A percentile compares a stretch with the other conserved stretches of the same genome.
These are phyloP conservation scores for Hypomecis punctinalis DNA, from an alignment of 2,888 invertebrate species.

Conservation along the genomic window DNA sequence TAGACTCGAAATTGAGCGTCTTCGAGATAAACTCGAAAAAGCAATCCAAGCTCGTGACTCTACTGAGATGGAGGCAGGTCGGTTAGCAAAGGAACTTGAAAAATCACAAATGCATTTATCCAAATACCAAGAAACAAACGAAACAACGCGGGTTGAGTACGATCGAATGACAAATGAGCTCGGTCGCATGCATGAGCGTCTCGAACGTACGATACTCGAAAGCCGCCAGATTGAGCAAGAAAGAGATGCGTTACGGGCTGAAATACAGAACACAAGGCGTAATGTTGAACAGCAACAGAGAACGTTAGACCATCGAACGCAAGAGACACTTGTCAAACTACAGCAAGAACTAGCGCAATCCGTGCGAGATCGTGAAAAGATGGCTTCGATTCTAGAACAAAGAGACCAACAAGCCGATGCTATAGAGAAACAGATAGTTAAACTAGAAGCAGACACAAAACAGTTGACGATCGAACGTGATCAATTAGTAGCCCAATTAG, in stretches of 20 bases:
- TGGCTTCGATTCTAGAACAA: slow-evolving; percentile 91
- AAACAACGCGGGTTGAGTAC: slow-evolving; percentile 93
- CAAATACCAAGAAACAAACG: slow-evolving; percentile 93
- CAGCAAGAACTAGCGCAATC: slow-evolving; percentile 90
- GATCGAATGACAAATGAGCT: slow-evolving; percentile 93
- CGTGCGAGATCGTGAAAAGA: slow-evolving; percentile 90
- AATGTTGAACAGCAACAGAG: slow-evolving; percentile 87
- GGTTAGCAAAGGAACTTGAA: slow-evolving; percentile 93
- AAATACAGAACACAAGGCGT: slow-evolving; percentile 87
- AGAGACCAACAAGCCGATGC: slow-evolving; percentile 92
- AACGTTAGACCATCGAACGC: slow-evolving; percentile 88
- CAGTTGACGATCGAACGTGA: slow-evolving; percentile 94
- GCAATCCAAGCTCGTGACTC: slow-evolving; percentile 92
- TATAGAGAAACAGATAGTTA: slow-evolving; percentile 93
- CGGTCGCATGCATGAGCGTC: slow-evolving; percentile 91
- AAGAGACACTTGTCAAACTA: slow-evolving; percentile 89
- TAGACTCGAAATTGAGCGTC: slow-evolving; percentile 91
- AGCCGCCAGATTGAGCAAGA: slow-evolving; percentile 90
- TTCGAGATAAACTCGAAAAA: slow-evolving; percentile 94
- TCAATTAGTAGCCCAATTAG: slow-evolving; percentile 94
- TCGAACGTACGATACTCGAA: slow-evolving; percentile 89
- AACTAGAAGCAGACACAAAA: slow-evolving; percentile 93
- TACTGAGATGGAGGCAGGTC: slow-evolving; percentile 93
- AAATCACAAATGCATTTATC: slow-evolving; percentile 93
- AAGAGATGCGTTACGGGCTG: slow-evolving; percentile 88